phyloP scores from a whole-genome alignment of 2,888 invertebrate species.

The Thecophora atra region DNA sequence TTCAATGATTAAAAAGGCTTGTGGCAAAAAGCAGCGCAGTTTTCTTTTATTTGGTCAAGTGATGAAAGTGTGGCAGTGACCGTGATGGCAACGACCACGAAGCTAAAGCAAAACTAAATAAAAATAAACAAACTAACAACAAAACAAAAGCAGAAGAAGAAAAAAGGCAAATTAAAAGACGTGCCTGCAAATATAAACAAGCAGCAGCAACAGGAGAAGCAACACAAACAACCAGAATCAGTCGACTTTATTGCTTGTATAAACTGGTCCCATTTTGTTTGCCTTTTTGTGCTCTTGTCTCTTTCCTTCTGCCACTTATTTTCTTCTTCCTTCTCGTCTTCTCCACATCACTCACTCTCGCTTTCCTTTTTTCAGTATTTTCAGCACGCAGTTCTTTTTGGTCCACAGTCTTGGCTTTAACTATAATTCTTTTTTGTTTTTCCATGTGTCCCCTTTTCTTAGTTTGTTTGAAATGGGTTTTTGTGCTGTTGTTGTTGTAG shows the following conservation, averaged over 20 bases:
- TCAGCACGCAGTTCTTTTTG: neutral
- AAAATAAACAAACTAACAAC: neutral
- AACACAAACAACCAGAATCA: too few species aligned
- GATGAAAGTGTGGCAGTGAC: slow-evolving; percentile 2
- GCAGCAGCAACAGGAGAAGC: neutral
- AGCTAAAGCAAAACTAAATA: too few species aligned
- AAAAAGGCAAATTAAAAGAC: neutral
- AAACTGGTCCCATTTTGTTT: slow-evolving; percentile 24
- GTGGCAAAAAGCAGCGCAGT: neutral
- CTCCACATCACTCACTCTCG: neutral
- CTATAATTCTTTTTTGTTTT: neutral
- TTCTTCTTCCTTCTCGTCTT: too few species aligned
- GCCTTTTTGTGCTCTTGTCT: neutral
- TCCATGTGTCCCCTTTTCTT: neutral
- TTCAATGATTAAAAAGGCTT: neutral
- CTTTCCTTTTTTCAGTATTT: neutral
- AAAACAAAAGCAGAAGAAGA: neutral
- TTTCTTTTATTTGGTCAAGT: slow-evolving; percentile 12
- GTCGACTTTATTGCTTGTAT: slow-evolving; percentile 8
- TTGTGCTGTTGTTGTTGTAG: slow-evolving; percentile 1
- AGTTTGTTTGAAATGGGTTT: neutral
- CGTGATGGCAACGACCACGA: too few species aligned
- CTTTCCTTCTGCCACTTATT: neutral
- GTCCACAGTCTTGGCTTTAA: neutral
- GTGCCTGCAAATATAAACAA: slow-evolving; percentile 15